Conservation (phyloP, 92 coral and sea anemone genomes). For the Palythoa grandiflora region DNA sequence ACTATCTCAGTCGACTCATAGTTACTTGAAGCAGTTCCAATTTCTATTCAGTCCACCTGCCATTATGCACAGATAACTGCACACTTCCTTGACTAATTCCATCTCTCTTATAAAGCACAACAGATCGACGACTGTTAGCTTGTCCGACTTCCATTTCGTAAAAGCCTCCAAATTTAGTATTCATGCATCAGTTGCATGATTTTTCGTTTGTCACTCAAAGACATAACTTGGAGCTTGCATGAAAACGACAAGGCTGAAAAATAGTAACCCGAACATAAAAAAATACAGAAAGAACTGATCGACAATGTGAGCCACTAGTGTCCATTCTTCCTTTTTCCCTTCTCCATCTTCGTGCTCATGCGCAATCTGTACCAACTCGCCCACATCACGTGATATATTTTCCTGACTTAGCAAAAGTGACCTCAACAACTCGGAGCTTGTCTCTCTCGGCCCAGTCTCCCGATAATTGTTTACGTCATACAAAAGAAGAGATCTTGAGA, state of each 20-base stretch:
- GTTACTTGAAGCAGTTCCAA: too few species aligned
- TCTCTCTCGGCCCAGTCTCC: constrained; percentile 22
- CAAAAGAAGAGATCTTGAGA: constrained; percentile 35
- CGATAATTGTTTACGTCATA: constrained; percentile 45
- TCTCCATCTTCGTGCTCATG: constrained; percentile 67
- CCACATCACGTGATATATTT: constrained; percentile 47
- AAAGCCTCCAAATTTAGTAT: background rate
- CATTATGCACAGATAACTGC: too few species aligned
- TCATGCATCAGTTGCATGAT: too few species aligned
- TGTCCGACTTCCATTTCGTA: background rate
- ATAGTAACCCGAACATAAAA: constrained; percentile 44
- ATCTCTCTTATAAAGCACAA: too few species aligned
- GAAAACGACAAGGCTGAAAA: constrained; percentile 55
- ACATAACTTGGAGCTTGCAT: constrained; percentile 58
- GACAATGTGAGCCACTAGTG: constrained; percentile 63
- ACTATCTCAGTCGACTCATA: too few species aligned
- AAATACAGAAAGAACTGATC: constrained; percentile 65
- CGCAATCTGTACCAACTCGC: constrained; percentile 52
- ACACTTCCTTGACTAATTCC: too few species aligned
- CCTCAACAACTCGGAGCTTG: constrained; percentile 15
- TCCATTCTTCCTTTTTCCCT: constrained; percentile 69
- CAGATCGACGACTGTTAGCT: too few species aligned
- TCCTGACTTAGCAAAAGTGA: constrained; percentile 27
- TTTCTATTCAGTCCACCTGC: too few species aligned
- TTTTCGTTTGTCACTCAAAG: background rate